These are phyloP conservation scores for Gordius sp. DNA, from an alignment of 2,888 invertebrate species.

Conservation along the genomic window DNA sequence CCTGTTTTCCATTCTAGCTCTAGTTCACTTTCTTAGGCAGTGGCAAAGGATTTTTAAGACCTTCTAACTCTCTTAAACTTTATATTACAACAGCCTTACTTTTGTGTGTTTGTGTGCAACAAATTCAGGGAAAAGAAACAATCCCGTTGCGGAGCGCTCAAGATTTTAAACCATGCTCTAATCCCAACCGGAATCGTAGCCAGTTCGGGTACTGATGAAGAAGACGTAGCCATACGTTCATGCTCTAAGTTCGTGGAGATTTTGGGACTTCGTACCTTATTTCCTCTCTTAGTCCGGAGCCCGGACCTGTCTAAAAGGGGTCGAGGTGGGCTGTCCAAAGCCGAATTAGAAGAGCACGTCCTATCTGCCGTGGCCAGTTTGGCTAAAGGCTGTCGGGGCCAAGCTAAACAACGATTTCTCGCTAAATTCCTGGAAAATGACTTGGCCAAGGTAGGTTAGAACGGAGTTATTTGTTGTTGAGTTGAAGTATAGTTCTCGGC, in stretches of 20 bases:
- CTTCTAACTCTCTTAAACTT: no score
- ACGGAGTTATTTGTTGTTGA: no score
- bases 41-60: no score
- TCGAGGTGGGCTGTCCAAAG: no score
- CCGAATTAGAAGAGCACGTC: constrained; percentile 48
- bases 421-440: constrained; percentile 92
- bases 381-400: constrained; percentile 64
- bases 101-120: no score
- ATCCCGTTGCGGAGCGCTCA: constrained; percentile 75
- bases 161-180: constrained; percentile 88
- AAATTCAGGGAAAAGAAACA: constrained; percentile 81
- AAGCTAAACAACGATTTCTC: constrained; percentile 60
- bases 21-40: no score
- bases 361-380: constrained; percentile 64
- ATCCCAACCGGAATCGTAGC: constrained; percentile 44
- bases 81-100: no score
- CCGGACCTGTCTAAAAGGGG: constrained; percentile 38
- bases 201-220: background rate
- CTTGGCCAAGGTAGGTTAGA: constrained; percentile 52
- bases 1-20: no score
- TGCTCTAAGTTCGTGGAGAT: constrained; percentile 86
- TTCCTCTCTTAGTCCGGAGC: constrained; percentile 95
- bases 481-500: no score
- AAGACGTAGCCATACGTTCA: constrained; percentile 16
- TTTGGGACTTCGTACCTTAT: constrained; percentile 65